These are phyloP conservation scores for Caenorhabditis sp. DNA, from an alignment of 2,888 invertebrate genomes.

Conservation along the genomic window DNA sequence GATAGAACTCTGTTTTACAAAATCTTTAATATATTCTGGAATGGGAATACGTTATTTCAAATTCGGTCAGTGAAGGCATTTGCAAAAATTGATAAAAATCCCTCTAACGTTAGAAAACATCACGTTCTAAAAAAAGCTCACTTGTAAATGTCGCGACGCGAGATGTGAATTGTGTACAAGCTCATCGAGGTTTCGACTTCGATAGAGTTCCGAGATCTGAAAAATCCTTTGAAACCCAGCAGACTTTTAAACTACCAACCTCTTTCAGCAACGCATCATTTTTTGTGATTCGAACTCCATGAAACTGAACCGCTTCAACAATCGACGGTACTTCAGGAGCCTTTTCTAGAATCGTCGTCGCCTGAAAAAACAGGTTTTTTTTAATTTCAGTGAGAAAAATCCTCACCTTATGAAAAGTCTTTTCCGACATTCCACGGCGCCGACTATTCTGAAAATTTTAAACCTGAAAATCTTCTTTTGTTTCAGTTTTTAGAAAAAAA, in stretches of 20 bases:
- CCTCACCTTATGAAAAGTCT: constrained; percentile 49
- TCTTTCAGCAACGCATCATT: constrained; percentile 73
- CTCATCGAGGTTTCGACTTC: constrained; percentile 85
- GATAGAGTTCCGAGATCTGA: constrained; percentile 79
- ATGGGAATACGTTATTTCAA: too few relatives aligned
- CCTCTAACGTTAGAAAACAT: too few relatives aligned
- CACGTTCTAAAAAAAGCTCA: constrained; percentile 7
- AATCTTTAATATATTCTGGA: too few relatives aligned
- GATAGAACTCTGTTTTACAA: too few relatives aligned
- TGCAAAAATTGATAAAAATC: too few relatives aligned
- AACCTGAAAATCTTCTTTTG: neutral
- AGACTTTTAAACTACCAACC: too few relatives aligned
- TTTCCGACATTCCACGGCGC: constrained; percentile 27
- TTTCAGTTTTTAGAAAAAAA: neutral
- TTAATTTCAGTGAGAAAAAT: neutral
- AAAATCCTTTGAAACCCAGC: too few relatives aligned
- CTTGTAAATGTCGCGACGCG: constrained; percentile 65
- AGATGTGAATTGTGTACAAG: constrained; percentile 61
- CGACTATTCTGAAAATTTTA: neutral
- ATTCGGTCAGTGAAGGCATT: too few relatives aligned
- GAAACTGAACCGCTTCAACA: constrained; percentile 66
- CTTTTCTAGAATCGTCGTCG: constrained; percentile 51
- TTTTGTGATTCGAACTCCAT: constrained; percentile 63
- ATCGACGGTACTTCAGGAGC: constrained; percentile 46
- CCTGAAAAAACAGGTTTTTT: constrained; percentile 16